These are phyloP conservation scores for Caenorhabditis japonica DNA, from an alignment of 2,888 invertebrate genomes.

Conservation along the genomic window DNA sequence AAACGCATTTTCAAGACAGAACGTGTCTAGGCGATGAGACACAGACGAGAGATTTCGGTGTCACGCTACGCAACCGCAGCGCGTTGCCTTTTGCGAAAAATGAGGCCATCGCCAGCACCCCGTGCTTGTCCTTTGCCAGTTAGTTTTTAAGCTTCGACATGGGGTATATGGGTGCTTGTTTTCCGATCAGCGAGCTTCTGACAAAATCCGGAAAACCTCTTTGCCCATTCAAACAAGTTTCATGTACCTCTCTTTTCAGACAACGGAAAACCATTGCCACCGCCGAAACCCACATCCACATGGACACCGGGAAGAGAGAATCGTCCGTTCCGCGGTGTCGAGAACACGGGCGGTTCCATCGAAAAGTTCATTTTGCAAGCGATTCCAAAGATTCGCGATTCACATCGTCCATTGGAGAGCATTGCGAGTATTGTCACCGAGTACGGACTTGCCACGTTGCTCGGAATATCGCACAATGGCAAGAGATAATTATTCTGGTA, in stretches of 20 bases:
- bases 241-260: slow-evolving; percentile 28
- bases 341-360: slow-evolving; percentile 68
- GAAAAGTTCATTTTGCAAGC: slow-evolving; percentile 76
- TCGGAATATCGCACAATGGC: slow-evolving; percentile 56
- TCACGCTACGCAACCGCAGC: too few relatives aligned
- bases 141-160: too few relatives aligned
- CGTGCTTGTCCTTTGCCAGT: too few relatives aligned
- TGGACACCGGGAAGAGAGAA: slow-evolving; percentile 75
- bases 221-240: too few relatives aligned
- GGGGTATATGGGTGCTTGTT: too few relatives aligned
- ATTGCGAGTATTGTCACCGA: slow-evolving; percentile 63
- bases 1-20: too few relatives aligned
- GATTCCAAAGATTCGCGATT: slow-evolving; percentile 68
- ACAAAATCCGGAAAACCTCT: too few relatives aligned
- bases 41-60: too few relatives aligned
- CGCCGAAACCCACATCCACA: slow-evolving; percentile 64
- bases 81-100: too few relatives aligned
- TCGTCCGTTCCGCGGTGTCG: slow-evolving; percentile 71
- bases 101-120: too few relatives aligned
- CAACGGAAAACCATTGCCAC: slow-evolving; percentile 51
- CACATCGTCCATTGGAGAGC: slow-evolving; percentile 60
- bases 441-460: slow-evolving; percentile 58
- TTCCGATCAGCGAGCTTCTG: too few relatives aligned
- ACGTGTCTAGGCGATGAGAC: too few relatives aligned
- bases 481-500: slow-evolving; percentile 10